These are phyloP conservation scores for Galaxea fascicularis DNA, from an alignment of 92 coral and sea anemone genomes.

Conservation along the genomic window DNA sequence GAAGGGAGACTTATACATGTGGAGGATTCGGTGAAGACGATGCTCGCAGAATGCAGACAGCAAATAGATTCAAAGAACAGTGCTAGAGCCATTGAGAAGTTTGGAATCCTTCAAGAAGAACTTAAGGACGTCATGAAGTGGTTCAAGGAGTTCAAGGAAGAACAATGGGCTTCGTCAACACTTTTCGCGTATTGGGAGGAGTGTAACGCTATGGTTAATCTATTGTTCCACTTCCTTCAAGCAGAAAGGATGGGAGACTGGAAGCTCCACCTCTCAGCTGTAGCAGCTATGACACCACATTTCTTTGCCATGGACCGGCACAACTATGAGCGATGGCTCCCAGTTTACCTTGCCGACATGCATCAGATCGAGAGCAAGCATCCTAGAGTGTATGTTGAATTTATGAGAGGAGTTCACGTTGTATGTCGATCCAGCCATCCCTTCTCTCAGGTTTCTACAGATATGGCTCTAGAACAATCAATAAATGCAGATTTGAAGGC, in stretches of 20 bases:
- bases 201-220: conserved; percentile 7
- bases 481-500: conserved; percentile 50
- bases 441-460: conserved; percentile 27
- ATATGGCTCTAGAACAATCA: conserved; percentile 57
- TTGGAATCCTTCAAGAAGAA: conserved; percentile 31
- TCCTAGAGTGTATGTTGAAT: conserved; percentile 30
- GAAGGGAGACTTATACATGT: conserved; percentile 13
- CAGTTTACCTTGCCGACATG: conserved; percentile 40
- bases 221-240: conserved; percentile 35
- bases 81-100: conserved; percentile 20
- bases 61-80: conserved; percentile 5
- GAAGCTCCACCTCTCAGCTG: conserved; percentile 42
- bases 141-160: conserved; percentile 12
- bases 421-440: conserved; percentile 35
- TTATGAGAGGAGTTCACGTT: conserved; percentile 38
- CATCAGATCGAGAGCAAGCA: conserved; percentile 34
- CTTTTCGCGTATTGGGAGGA: conserved; percentile 42
- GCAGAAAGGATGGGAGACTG: conserved; percentile 47
- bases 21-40: conserved; percentile 26
- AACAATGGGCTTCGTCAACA: conserved; percentile 7
- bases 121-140: conserved; percentile 14
- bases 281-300: conserved; percentile 33
- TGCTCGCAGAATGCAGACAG: conserved; percentile 25
- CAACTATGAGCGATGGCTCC: conserved; percentile 42
- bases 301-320: conserved; percentile 50